Percentiles rank a stretch among this genome's conserved stretches.
These are phyloP conservation scores for Tenebrio molitor DNA, from an alignment of 1,140 invertebrate genomes.

Conservation along the genomic window DNA sequence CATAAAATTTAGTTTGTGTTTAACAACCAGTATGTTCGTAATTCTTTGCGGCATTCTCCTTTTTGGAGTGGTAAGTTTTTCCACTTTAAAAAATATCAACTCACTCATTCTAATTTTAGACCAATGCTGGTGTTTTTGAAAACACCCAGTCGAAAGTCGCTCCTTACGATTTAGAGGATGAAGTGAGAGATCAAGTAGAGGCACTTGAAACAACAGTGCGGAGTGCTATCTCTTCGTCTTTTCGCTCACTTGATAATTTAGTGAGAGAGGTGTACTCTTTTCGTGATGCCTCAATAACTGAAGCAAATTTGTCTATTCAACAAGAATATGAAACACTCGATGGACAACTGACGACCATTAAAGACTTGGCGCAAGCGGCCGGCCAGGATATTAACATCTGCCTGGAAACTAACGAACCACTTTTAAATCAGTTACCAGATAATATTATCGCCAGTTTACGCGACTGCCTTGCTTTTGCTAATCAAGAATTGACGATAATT, in stretches of 20 bases:
- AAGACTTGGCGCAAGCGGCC: neutral
- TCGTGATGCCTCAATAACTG: neutral
- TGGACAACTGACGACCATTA: neutral
- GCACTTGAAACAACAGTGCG: neutral
- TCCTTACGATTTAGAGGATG: neutral
- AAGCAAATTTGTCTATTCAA: neutral
- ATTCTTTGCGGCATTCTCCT: no score
- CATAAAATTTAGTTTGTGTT: no score
- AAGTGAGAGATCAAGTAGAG: neutral
- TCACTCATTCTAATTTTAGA: no score
- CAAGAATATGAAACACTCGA: neutral
- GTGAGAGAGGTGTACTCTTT: neutral
- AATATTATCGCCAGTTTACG: neutral
- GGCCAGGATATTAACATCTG: neutral
- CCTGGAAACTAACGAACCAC: neutral
- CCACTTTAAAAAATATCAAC: no score
- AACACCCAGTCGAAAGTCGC: neutral
- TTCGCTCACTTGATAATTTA: neutral
- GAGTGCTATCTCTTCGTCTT: neutral
- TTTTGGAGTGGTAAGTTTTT: no score
- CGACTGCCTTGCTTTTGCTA: neutral
- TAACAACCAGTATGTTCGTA: no score
- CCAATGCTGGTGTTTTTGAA: no score
- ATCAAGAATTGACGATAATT: neutral
- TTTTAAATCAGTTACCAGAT: neutral